phyloP scores from a whole-genome alignment of 1,140 invertebrate genomes.

The Calephelis virginiensis region DNA sequence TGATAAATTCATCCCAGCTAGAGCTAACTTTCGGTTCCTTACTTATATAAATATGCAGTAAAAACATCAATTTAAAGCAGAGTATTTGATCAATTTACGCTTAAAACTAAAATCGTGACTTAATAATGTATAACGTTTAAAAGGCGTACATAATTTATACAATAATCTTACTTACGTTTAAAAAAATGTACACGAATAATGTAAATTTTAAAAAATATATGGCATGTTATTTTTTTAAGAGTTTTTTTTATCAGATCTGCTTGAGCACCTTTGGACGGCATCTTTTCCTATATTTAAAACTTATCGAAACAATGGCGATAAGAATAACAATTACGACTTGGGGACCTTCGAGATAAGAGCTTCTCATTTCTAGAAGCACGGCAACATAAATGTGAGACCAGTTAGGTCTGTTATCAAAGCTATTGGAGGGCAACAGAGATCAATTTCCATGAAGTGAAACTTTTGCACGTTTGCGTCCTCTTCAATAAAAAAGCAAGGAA shows the following conservation, averaged over 20 bases:
- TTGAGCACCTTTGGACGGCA: slow-evolving; percentile 45
- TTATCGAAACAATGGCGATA: too few species aligned
- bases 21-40: too few species aligned
- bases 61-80: neutral
- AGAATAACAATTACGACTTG: too few species aligned
- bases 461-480: too few species aligned
- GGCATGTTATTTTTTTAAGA: slow-evolving; percentile 73
- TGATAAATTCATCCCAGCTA: too few species aligned
- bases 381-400: too few species aligned
- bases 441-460: too few species aligned
- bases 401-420: too few species aligned
- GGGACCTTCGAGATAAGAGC: too few species aligned
- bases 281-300: neutral
- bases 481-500: too few species aligned
- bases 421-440: too few species aligned
- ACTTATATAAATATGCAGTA: neutral
- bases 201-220: slow-evolving; percentile 73
- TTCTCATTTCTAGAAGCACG: too few species aligned
- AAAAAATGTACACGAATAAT: slow-evolving; percentile 45
- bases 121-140: slow-evolving; percentile 22
- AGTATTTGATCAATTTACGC: slow-evolving; percentile 1
- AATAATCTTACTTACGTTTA: slow-evolving; percentile 20
- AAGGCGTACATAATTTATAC: slow-evolving; percentile 31
- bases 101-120: slow-evolving; percentile 10
- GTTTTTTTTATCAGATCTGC: slow-evolving; percentile 42